These are phyloP conservation scores for Heterotis niloticus DNA, from an alignment of 2,113 vertebrate genomes.

Conservation along the genomic window DNA sequence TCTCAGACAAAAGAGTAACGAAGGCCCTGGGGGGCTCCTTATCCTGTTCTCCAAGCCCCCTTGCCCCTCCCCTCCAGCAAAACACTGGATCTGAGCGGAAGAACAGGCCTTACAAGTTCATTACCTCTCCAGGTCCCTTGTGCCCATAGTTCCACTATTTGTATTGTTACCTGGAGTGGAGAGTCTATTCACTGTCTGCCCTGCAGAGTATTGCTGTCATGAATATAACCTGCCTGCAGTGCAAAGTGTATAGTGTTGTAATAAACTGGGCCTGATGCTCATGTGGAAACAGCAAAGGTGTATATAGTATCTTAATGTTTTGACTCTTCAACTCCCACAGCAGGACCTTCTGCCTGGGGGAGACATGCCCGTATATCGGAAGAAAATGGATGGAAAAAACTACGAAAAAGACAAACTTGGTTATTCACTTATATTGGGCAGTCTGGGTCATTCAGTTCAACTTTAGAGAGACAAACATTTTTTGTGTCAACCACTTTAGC, in stretches of 20 bases:
- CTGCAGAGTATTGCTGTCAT: constrained; percentile 80
- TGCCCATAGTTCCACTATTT: constrained; percentile 82
- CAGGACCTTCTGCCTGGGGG: constrained; percentile 72
- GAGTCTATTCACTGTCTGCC: constrained; percentile 83
- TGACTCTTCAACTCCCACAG: constrained; percentile 80
- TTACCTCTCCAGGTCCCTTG: constrained; percentile 83
- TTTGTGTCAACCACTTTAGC: constrained; percentile 81
- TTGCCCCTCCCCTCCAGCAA: constrained; percentile 60
- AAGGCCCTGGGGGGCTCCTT: constrained; percentile 44
- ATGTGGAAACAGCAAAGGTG: constrained; percentile 96
- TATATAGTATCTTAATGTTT: constrained; percentile 99
- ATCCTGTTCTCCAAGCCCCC: constrained; percentile 56
- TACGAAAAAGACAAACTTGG: constrained; percentile 66
- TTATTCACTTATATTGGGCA: constrained; percentile 80
- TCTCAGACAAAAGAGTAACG: constrained; percentile 92
- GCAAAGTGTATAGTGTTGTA: constrained; percentile 92
- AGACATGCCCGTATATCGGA: constrained; percentile 85
- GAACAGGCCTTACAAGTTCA: constrained; percentile 84
- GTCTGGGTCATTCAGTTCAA: constrained; percentile 72
- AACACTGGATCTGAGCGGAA: constrained; percentile 65
- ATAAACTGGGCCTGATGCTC: constrained; percentile 90
- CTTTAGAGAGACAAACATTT: constrained; percentile 71
- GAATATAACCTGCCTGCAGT: constrained; percentile 89
- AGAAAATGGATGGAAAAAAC: constrained; percentile 54
- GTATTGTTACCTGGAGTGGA: constrained; percentile 82